Percentiles rank a stretch among this genome's conserved stretches.
phyloP scores from a whole-genome alignment of 2,797 vertebrate species.

The Crax fasciolata region DNA sequence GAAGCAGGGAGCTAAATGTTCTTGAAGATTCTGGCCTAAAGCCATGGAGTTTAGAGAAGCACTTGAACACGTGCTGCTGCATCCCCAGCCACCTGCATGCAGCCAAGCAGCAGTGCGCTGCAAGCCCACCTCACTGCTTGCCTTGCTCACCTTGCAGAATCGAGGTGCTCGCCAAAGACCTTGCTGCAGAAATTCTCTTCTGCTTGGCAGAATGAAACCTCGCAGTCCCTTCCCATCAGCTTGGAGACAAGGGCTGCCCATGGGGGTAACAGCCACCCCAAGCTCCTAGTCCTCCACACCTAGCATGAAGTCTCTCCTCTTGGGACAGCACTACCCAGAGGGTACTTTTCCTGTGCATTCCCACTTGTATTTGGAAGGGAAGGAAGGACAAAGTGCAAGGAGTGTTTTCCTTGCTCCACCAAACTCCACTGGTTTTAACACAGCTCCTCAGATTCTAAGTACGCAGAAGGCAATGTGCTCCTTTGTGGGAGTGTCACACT shows the following conservation, averaged over 20 bases:
- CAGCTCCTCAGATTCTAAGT: neutral
- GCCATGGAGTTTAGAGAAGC: neutral
- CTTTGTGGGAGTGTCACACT: fast-evolving
- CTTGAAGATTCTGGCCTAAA: neutral
- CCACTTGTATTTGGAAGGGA: neutral
- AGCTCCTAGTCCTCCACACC: neutral
- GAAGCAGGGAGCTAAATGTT: neutral
- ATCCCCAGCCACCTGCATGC: fast-evolving
- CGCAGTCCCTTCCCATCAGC: neutral
- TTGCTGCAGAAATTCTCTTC: neutral
- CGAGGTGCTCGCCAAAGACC: fast-evolving
- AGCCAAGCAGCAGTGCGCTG: neutral
- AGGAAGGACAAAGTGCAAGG: neutral
- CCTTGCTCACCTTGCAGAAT: neutral
- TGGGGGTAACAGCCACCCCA: fast-evolving
- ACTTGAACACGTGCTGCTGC: neutral
- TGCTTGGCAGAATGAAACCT: neutral
- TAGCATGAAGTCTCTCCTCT: neutral
- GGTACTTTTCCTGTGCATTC: neutral
- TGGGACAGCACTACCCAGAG: neutral
- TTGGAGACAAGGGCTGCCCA: neutral
- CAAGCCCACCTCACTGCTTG: neutral
- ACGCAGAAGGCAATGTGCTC: neutral
- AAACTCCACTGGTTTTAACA: neutral
- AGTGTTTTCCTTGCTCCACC: neutral